Conservation (phyloP, 64 coral and sea anemone genomes). For the Porites lutea region DNA sequence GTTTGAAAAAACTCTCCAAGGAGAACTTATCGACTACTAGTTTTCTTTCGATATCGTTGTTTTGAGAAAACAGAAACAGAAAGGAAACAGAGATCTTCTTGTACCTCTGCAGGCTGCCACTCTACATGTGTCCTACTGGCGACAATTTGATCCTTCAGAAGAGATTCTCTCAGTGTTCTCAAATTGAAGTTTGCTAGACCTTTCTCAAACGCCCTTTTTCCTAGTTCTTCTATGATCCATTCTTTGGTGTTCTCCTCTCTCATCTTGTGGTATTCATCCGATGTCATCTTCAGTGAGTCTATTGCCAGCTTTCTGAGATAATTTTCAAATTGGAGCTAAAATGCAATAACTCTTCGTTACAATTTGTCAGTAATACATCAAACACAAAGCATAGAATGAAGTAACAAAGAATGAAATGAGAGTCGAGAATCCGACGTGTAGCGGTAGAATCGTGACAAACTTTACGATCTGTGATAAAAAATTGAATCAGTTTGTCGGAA, state of each 20-base stretch:
- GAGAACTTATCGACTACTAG: no score
- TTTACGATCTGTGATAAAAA: no score
- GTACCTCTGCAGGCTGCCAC: constrained; percentile 42
- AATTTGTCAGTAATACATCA: not conserved
- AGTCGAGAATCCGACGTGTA: no score
- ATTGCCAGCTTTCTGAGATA: constrained; percentile 35
- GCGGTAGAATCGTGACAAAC: no score
- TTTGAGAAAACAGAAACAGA: no score
- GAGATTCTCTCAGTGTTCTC: not conserved
- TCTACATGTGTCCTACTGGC: not conserved
- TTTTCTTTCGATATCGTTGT: no score
- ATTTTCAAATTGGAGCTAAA: constrained; percentile 32
- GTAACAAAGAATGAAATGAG: no score
- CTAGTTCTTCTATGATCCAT: constrained; percentile 16
- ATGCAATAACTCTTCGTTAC: not conserved
- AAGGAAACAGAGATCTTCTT: no score
- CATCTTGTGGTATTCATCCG: constrained; percentile 6
- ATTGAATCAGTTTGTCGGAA: no score
- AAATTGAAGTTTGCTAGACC: not conserved
- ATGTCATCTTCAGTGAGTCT: constrained; percentile 1
- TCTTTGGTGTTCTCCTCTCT: not conserved
- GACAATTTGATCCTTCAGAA: constrained; percentile 1
- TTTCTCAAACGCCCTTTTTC: not conserved
- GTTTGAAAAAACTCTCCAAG: no score
- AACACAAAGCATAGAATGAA: no score